Conservation (phyloP, 2,888 invertebrate genomes). For the Drosophila prolongata region DNA sequence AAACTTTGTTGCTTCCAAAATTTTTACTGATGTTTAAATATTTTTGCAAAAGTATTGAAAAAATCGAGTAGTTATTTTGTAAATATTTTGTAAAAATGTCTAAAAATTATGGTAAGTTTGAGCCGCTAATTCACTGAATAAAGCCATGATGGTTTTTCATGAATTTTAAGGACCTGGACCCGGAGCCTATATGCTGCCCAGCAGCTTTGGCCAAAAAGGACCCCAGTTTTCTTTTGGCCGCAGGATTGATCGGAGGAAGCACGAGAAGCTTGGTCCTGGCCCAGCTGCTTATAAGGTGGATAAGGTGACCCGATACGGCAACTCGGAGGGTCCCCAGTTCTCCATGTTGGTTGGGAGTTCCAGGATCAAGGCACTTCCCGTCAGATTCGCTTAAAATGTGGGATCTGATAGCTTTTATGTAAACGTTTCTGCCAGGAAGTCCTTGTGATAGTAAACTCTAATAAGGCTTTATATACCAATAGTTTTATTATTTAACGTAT, state of each 20-base stretch:
- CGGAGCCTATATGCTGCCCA: slow-evolving; percentile 62
- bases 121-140: too few relatives aligned
- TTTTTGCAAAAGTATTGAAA: neutral
- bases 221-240: slow-evolving; percentile 57
- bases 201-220: slow-evolving; percentile 52
- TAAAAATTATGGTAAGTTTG: neutral
- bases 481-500: too few relatives aligned
- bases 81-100: slow-evolving; percentile 11
- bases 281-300: slow-evolving; percentile 61
- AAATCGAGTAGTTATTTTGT: neutral
- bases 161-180: slow-evolving; percentile 57
- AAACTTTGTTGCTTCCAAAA: slow-evolving; percentile 1
- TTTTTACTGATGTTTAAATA: neutral
- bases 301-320: slow-evolving; percentile 58
- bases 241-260: slow-evolving; percentile 9
- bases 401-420: too few relatives aligned
- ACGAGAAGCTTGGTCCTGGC: slow-evolving; percentile 53
- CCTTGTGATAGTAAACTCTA: neutral
- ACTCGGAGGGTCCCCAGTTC: slow-evolving; percentile 45
- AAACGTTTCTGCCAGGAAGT: neutral
- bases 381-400: neutral
- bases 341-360: slow-evolving; percentile 46
- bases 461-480: too few relatives aligned
- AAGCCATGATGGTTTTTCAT: too few relatives aligned
- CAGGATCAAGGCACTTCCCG: slow-evolving; percentile 19